Base-by-base conservation (phyloP, 2,888 invertebrate genomes). In the Ametastegia equiseti region DNA sequence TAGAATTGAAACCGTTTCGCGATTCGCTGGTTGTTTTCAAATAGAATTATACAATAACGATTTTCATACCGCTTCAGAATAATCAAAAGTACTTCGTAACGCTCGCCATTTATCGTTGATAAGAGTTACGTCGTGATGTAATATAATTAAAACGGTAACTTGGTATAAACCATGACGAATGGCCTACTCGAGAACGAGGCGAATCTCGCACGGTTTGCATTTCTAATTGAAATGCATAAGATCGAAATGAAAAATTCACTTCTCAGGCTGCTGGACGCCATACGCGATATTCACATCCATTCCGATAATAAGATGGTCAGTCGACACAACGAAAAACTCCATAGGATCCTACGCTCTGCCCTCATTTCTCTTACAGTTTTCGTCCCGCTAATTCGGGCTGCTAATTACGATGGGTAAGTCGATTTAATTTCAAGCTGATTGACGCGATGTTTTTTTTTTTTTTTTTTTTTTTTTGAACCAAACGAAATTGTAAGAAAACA, bases 381-480 rank as follows among this genome's bases (percentile, higher is more conserved):
- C 19, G 11, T 63, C 39, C 15, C 27, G n/a, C 33, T 78, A n/a
- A 78, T 42, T 78, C 60, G 27, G 13, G 63, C 63, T 36, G 42
- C 27, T 27, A 42, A 45, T 60, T 78, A 63, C 60, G 42, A 78
- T 42, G 63, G 30, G 78, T 78, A 30, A 78, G 78, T 45, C n/a
- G 30, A 63, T 67, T 19, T 67, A 11, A 39, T 3, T 7, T 15
- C 9, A 47, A 60, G 15, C 60, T 60, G 6, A 60, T 19, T 27
- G 5, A 60, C 30, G 6, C 6, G 27, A 1, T 3, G 15, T 27
- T 47, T 11, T 47, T 6, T 3, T 47, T 47, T 71, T 71, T 19
- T 6, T 23, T 1, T 50, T 50, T n/a, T 50, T 50, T 50, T 13
- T 5, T n/a, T 50, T 19, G n/a, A n/a, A 54, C 1, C 6, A 36